Evolutionary conservation across 2,113 vertebrate species (phyloP).

Genomic region (Mirza zaza): DNA sequence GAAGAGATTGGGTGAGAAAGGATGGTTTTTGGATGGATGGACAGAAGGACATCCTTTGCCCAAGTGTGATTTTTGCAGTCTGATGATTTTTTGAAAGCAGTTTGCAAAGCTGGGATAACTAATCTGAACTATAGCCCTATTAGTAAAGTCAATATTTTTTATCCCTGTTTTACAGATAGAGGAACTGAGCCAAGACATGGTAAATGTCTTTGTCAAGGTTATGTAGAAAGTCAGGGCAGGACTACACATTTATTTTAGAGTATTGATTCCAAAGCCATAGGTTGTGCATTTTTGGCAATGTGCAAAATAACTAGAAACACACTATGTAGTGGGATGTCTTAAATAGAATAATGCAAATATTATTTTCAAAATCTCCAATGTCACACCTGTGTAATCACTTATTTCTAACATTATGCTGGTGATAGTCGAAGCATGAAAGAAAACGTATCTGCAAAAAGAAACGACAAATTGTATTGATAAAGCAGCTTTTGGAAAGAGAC

Average conservation of each 20-base stretch:
- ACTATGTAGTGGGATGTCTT: not conserved
- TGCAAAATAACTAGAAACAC: slow-evolving; percentile 31
- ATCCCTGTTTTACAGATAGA: slow-evolving; percentile 67
- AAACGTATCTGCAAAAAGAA: slow-evolving; percentile 22
- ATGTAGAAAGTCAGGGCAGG: slow-evolving; percentile 42
- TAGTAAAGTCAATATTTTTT: slow-evolving; percentile 75
- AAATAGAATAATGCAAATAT: slow-evolving; percentile 49
- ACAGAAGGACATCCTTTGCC: slow-evolving; percentile 3
- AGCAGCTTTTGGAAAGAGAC: not conserved
- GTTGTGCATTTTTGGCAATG: slow-evolving; percentile 5
- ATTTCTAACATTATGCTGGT: slow-evolving; percentile 31
- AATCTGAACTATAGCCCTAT: slow-evolving; percentile 70
- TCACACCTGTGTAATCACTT: slow-evolving; percentile 39
- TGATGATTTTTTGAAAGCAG: slow-evolving; percentile 40
- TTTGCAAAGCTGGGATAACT: slow-evolving; percentile 76
- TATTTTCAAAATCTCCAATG: slow-evolving; percentile 24
- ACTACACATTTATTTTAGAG: slow-evolving; percentile 54
- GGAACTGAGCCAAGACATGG: slow-evolving; percentile 68
- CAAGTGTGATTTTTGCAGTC: slow-evolving; percentile 52
- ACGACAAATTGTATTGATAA: slow-evolving; percentile 38
- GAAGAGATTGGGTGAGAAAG: not conserved
- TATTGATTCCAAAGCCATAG: slow-evolving; percentile 52
- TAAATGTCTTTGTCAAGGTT: slow-evolving; percentile 74
- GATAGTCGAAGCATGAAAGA: slow-evolving; percentile 14
- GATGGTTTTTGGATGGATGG: not conserved